Evolutionary conservation across 2,888 invertebrate genomes (phyloP).

Genomic region (Apodemia duryi): DNA sequence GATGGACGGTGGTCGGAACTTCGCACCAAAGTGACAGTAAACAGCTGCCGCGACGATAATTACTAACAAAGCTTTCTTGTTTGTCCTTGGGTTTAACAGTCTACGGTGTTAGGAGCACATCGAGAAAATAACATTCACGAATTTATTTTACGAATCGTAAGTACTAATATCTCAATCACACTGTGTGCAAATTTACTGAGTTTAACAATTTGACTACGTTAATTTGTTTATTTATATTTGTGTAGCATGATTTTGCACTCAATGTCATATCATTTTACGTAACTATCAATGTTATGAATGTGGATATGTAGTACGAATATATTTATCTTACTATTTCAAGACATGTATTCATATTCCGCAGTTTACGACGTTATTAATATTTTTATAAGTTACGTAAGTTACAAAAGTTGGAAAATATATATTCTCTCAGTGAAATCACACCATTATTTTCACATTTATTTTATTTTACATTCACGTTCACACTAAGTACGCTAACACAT

Average conservation of each 20-base stretch:
- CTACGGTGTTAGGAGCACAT: conserved; percentile 35
- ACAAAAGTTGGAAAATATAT: background rate
- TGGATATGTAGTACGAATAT: background rate
- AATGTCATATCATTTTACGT: background rate
- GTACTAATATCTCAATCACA: conserved; percentile 27
- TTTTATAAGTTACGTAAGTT: background rate
- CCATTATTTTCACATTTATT: background rate
- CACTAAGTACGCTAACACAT: conserved; percentile 3
- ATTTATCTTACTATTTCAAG: background rate
- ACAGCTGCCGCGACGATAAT: conserved; percentile 72
- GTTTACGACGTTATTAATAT: too few species aligned
- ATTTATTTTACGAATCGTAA: conserved; percentile 29
- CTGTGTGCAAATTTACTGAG: conserved; percentile 17
- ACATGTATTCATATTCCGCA: too few species aligned
- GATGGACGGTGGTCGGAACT: conserved; percentile 74
- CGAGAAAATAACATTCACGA: conserved; percentile 34
- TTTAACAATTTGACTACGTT: conserved; percentile 14
- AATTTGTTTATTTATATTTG: conserved; percentile 9
- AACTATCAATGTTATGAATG: background rate
- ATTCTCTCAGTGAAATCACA: background rate
- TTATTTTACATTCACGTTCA: background rate
- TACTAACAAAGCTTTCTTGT: conserved; percentile 68
- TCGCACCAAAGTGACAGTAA: conserved; percentile 71
- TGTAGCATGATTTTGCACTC: background rate
- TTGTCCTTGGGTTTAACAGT: conserved; percentile 57